Percentiles rank a stretch among this genome's conserved stretches.
phyloP scores from a whole-genome alignment of 1,140 invertebrate species.

The Hyles euphorbiae region DNA sequence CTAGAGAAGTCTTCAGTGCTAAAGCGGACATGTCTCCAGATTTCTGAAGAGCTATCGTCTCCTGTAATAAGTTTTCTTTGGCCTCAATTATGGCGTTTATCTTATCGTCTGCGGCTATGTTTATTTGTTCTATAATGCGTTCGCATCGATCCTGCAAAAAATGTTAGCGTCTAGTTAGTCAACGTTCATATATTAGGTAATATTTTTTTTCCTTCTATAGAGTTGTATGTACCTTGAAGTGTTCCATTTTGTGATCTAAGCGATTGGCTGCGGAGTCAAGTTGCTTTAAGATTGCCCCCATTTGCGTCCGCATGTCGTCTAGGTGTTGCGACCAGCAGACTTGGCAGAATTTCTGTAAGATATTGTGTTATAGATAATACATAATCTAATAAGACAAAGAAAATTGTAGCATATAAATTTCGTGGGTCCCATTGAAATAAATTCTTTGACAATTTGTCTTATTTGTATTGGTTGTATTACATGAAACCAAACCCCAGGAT shows the following conservation, averaged over 20 bases:
- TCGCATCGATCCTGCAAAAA: slow-evolving; percentile 63
- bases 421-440: too few species aligned
- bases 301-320: slow-evolving; percentile 73
- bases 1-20: slow-evolving; percentile 51
- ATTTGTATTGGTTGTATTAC: too few species aligned
- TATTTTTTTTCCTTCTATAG: neutral
- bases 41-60: slow-evolving; percentile 53
- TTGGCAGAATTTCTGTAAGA: slow-evolving; percentile 73
- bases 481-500: too few species aligned
- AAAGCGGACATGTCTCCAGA: slow-evolving; percentile 49
- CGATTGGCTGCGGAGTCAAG: slow-evolving; percentile 66
- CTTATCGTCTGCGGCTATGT: slow-evolving; percentile 63
- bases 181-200: neutral
- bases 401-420: too few species aligned
- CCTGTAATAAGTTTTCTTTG: slow-evolving; percentile 47
- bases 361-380: neutral
- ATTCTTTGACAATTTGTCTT: too few species aligned
- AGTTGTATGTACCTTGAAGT: slow-evolving; percentile 64
- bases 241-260: slow-evolving; percentile 74
- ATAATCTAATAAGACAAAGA: too few species aligned
- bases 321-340: slow-evolving; percentile 77
- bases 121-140: slow-evolving; percentile 68
- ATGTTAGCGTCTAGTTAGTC: neutral
- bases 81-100: slow-evolving; percentile 61
- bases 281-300: slow-evolving; percentile 73